Conservation (phyloP, 2,797 vertebrate species). For the Gephyroberyx darwinii region DNA sequence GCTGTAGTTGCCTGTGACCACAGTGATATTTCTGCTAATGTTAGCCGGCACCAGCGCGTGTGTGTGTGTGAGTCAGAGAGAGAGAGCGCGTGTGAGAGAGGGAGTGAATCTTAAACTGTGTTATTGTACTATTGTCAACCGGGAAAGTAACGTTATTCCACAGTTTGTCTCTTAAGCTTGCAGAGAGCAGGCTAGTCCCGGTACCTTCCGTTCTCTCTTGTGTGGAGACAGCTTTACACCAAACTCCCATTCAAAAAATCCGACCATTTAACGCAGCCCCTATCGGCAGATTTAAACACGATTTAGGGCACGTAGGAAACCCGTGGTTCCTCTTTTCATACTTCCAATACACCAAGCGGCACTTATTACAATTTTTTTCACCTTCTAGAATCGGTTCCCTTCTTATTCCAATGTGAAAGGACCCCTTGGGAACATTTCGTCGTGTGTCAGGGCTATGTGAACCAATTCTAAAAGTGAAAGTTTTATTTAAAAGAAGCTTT, state of each 20-base stretch:
- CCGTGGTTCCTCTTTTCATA: too few species aligned
- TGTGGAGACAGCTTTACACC: background rate
- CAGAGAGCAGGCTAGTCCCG: constrained; percentile 11
- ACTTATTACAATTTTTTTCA: too few species aligned
- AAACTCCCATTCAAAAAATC: background rate
- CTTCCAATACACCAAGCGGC: too few species aligned
- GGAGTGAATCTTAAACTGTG: background rate
- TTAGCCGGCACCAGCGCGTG: constrained; percentile 17
- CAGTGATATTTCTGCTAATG: constrained; percentile 9
- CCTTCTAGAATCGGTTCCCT: too few species aligned
- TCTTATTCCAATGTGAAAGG: too few species aligned
- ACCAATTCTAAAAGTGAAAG: background rate
- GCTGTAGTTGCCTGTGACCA: constrained; percentile 20
- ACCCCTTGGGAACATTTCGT: too few species aligned
- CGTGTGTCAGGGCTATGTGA: too few species aligned
- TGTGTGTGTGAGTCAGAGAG: constrained; percentile 13
- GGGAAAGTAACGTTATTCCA: constrained; percentile 6
- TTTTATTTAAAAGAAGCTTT: too few species aligned
- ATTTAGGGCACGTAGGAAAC: too few species aligned
- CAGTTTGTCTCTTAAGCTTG: constrained; percentile 12
- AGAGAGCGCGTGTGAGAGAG: background rate
- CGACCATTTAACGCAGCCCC: background rate
- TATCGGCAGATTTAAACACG: too few species aligned
- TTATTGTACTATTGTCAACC: background rate
- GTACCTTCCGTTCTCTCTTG: too few species aligned